Percentiles rank a stretch among this genome's conserved stretches.
phyloP scores from a whole-genome alignment of 2,888 invertebrate species.

The Orthosia gracilis region DNA sequence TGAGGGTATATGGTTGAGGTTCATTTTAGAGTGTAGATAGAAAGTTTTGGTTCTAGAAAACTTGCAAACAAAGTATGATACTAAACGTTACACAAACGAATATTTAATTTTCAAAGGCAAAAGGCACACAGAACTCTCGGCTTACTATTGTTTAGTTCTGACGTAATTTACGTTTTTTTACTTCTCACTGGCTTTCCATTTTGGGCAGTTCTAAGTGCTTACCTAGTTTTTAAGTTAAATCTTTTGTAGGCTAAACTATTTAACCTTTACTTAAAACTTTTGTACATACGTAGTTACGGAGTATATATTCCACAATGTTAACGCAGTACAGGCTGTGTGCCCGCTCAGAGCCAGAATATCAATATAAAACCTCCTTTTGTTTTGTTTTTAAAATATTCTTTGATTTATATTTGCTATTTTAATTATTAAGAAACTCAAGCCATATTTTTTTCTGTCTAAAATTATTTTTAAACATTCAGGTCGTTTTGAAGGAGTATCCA shows the following conservation, averaged over 20 bases:
- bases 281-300: too few relatives aligned
- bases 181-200: conserved; percentile 42
- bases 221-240: conserved; percentile 3
- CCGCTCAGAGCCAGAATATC: too few relatives aligned
- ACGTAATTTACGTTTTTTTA: conserved; percentile 50
- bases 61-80: conserved; percentile 42
- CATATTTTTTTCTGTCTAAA: too few relatives aligned
- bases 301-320: too few relatives aligned
- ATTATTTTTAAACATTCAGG: too few relatives aligned
- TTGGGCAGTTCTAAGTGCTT: background rate
- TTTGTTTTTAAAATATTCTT: too few relatives aligned
- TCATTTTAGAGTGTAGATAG: background rate
- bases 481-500: too few relatives aligned
- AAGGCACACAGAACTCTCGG: conserved; percentile 34
- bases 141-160: conserved; percentile 45
- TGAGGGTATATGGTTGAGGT: accelerated
- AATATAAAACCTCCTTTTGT: too few relatives aligned
- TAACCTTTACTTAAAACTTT: background rate
- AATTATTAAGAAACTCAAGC: too few relatives aligned
- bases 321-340: too few relatives aligned
- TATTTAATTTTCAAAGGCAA: conserved; percentile 56
- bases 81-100: conserved; percentile 49
- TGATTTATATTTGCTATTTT: too few relatives aligned
- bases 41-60: conserved; percentile 23
- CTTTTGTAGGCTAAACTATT: background rate